A percentile compares a stretch with the other conserved stretches of the same genome.
Conservation (phyloP, 2,113 vertebrate species). For the Pagrus major region DNA sequence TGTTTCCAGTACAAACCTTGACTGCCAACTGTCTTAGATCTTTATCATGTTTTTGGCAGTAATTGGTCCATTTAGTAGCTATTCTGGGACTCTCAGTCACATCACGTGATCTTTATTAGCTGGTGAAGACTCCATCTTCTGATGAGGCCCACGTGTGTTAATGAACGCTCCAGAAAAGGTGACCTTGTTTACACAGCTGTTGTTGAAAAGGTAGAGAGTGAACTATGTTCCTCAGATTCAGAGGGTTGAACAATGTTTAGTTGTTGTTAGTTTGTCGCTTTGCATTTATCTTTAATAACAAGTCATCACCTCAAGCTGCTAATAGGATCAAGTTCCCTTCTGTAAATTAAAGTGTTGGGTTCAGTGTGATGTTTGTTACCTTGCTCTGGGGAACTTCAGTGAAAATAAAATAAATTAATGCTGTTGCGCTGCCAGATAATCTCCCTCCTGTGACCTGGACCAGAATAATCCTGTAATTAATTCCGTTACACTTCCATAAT, state of each 20-base stretch:
- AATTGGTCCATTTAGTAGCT: neutral
- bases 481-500: conserved; percentile 42
- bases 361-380: conserved; percentile 8
- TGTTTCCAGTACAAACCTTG: neutral
- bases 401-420: conserved; percentile 4
- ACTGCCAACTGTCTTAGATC: neutral
- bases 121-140: neutral
- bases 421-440: conserved; percentile 24
- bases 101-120: neutral
- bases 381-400: neutral
- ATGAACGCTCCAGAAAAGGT: neutral
- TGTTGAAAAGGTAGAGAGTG: neutral
- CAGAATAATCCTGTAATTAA: conserved; percentile 52
- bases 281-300: neutral
- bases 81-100: neutral
- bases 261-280: neutral
- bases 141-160: neutral
- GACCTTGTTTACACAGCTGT: neutral
- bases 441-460: conserved; percentile 45
- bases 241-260: neutral
- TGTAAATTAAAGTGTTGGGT: conserved; percentile 9
- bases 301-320: neutral
- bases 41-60: neutral
- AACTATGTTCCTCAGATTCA: too few species aligned
- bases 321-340: conserved; percentile 13